phyloP scores from a whole-genome alignment of 2,888 invertebrate species.

The Diarsia brunnea region DNA sequence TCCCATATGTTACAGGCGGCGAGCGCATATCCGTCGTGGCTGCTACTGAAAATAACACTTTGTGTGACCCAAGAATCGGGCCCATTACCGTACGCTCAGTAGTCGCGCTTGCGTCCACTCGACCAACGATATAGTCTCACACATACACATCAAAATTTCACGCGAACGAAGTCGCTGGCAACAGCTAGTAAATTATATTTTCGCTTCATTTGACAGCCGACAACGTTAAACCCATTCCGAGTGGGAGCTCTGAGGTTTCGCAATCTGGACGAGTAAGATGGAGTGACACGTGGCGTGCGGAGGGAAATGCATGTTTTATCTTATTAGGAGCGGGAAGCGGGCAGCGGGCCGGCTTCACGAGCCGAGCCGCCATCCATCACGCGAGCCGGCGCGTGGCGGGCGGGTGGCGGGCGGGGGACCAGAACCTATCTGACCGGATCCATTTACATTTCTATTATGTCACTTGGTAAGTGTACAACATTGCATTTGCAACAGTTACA shows the following conservation, averaged over 20 bases:
- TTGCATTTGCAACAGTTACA: not conserved
- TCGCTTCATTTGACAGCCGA: conserved; percentile 29
- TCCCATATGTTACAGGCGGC: no score
- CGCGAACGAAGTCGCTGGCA: no score
- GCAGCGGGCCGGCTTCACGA: no score
- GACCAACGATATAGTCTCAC: no score
- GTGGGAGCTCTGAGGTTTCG: conserved; percentile 9
- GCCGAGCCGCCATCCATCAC: conserved; percentile 9
- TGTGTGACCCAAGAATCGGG: no score
- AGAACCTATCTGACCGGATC: not conserved
- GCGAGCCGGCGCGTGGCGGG: not conserved
- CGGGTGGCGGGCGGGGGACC: no score
- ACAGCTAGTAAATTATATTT: no score
- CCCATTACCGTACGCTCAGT: no score
- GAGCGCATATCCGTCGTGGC: no score
- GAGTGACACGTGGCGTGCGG: conserved; percentile 29
- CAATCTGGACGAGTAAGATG: conserved; percentile 27
- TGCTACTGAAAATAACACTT: no score
- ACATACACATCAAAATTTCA: no score
- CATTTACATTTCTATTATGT: not conserved
- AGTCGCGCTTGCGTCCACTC: no score
- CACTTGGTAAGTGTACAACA: not conserved
- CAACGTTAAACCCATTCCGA: conserved; percentile 11
- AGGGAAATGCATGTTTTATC: conserved; percentile 6
- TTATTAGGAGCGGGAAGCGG: not conserved